phyloP scores from a whole-genome alignment of 2,797 vertebrate species.

The Selene dorsalis region DNA sequence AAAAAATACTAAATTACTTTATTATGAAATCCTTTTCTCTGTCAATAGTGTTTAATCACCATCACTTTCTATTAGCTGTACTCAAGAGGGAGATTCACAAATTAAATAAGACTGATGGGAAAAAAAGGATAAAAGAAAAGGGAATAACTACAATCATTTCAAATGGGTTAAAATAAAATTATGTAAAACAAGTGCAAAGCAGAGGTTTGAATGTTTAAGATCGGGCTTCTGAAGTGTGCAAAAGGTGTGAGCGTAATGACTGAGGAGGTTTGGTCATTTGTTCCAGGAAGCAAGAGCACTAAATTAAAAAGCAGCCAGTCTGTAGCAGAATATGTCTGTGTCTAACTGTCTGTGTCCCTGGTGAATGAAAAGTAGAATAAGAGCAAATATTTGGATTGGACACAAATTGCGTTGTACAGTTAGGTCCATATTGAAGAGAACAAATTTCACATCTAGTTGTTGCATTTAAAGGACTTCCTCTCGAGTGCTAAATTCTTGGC shows the following conservation, averaged over 20 bases:
- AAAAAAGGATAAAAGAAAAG: too few relatives aligned
- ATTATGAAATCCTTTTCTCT: neutral
- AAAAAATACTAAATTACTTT: neutral
- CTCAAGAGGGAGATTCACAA: too few relatives aligned
- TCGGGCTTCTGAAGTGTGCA: neutral
- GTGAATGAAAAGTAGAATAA: neutral
- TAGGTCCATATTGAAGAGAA: neutral
- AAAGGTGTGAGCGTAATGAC: neutral
- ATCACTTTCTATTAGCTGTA: too few relatives aligned
- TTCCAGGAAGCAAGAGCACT: neutral
- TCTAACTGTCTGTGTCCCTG: neutral
- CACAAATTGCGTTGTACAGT: neutral
- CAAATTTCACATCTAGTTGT: too few relatives aligned
- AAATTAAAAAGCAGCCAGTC: neutral
- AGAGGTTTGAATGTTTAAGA: too few relatives aligned
- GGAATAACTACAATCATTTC: too few relatives aligned
- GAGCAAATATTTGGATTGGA: neutral
- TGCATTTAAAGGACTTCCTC: too few relatives aligned
- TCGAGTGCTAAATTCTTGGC: neutral
- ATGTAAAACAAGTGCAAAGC: neutral
- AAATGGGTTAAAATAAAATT: too few relatives aligned
- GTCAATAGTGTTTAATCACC: neutral
- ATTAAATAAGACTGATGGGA: too few relatives aligned
- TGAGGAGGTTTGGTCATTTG: neutral
- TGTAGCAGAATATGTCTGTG: neutral